Percentiles rank a stretch among this genome's conserved stretches.
phyloP scores from a whole-genome alignment of 2,113 vertebrate species.

The Pica pica region DNA sequence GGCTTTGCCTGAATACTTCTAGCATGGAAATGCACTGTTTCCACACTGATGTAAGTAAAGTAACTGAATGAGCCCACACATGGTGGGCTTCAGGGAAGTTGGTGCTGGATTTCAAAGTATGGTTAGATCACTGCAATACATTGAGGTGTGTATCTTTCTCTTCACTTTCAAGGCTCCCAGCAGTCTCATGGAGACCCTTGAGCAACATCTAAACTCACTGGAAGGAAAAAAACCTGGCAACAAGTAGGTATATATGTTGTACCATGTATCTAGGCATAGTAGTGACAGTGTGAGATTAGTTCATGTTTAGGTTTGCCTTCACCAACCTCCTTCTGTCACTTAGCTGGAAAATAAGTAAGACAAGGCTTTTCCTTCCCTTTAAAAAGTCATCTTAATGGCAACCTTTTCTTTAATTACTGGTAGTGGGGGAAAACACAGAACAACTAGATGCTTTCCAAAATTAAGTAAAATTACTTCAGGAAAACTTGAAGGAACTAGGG shows the following conservation, averaged over 20 bases:
- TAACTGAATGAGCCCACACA: background rate
- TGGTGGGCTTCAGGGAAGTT: background rate
- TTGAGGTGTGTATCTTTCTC: conserved; percentile 20
- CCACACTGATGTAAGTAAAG: background rate
- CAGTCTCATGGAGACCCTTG: conserved; percentile 96
- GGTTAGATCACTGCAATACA: background rate
- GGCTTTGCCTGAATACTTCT: background rate
- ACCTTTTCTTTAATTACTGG: background rate
- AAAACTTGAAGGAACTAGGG: background rate
- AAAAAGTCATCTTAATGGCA: background rate
- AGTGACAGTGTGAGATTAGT: background rate
- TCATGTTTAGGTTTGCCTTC: background rate
- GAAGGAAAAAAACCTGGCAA: conserved; percentile 93
- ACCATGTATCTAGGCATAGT: background rate
- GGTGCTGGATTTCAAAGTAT: background rate
- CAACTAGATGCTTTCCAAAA: background rate
- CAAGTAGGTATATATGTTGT: conserved; percentile 70
- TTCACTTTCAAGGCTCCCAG: conserved; percentile 87
- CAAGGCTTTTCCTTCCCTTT: background rate
- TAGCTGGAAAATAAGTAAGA: background rate
- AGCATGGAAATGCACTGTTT: background rate
- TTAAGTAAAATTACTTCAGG: background rate
- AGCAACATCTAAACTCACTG: conserved; percentile 96
- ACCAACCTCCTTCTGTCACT: background rate
- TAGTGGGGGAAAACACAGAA: background rate